Evolutionary conservation across 2,797 vertebrate genomes (phyloP), one percentile per base, ranked within the genome.

Genomic region (Cirrhinus molitorella): DNA sequence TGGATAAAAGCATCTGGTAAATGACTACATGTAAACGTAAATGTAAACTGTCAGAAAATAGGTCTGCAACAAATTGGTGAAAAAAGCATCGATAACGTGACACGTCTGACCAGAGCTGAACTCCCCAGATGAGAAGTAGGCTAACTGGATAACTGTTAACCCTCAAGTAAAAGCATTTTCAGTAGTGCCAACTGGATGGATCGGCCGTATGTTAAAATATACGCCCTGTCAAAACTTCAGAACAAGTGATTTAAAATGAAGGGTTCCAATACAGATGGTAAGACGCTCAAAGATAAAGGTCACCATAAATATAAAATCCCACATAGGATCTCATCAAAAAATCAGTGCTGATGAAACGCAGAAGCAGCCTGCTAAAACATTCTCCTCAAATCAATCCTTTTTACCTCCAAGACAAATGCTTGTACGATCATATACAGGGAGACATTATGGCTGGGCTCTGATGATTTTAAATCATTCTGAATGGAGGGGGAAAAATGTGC

Each of bases 401-500:
- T 59, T 21, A 77, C 53, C 25, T 77, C 37, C 14, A 45, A 59
- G 34, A 65, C 73, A 68, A 68, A 77, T 59, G 40, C 65, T 83
- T 21, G 55, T 67, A 68, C 19, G 51, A 57, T 70, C 51, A 34
- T 45, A 28, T 68, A 57, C 17, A 83, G 61, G 17, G 12, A 70
- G 37, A 47, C 23, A 80, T 59, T 71, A 65, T 66, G 80, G 7
- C 19, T 47, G 37, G 47, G 37, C 51, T 43, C 63, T 55, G 65
- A 68, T 57, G 63, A 83, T 47, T 83, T 70, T 34, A 70, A 83
- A 70, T 77, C 65, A 47, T 55, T 70, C 37, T 59, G 49, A 83
- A 77, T 77, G 17, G 21, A 65, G 43, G n/a, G n/a, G 21, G 40
- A 2, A 49, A 10, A 78, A 76, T 31, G 63, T 83, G 81, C 81